Base-by-base conservation (phyloP, 2,888 invertebrate species). In the Azorinus chamasolen region DNA sequence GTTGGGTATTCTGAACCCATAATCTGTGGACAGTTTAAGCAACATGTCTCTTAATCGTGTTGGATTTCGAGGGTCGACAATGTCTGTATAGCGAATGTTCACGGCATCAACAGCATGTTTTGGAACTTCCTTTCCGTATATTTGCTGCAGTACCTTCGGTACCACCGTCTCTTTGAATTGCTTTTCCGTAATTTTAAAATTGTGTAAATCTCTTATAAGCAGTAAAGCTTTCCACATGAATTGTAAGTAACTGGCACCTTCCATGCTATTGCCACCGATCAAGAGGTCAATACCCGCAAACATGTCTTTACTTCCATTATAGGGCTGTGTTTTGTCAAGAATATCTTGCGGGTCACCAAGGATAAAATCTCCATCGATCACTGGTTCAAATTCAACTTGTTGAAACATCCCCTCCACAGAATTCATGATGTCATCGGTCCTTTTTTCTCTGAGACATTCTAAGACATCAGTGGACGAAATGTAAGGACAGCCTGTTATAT, bases 211-310 rank as follows among this genome's bases (percentile, higher is more conserved):
- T n/a, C 39, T 22, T 4, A 58, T 32, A 24, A 57, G 39, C 5
- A 71, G 51, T 45, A 58, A 43, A 5, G 63, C 58, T 46, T 71
- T 71, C 71, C 71, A 71, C 41, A 71, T 24, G 27, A 45, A 71
- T 3, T 32, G 22, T 43, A 71, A 25, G 25, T 71, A 71, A n/a
- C 54, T 41, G 1, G 64, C 63, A 14, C 71, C 71, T 4, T 71
- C 71, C 71, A 71, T 71, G 24, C 55, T 71, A 25, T 64, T 64
- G 5, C 64, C 64, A 5, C 71, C 71, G 3, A 71, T 57, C 12
- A 71, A 5, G 16, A 71, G 22, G 20, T 71, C 57, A 0, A 64
- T 20, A 1, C 64, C 63, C 18, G 58, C 43, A 24, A 71, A 71
- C 1, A 64, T 45, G 1, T 63, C 22, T 14, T 39, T 48, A 20